Conservation (phyloP, 2,888 invertebrate genomes). For the Strigamia crassipes region DNA sequence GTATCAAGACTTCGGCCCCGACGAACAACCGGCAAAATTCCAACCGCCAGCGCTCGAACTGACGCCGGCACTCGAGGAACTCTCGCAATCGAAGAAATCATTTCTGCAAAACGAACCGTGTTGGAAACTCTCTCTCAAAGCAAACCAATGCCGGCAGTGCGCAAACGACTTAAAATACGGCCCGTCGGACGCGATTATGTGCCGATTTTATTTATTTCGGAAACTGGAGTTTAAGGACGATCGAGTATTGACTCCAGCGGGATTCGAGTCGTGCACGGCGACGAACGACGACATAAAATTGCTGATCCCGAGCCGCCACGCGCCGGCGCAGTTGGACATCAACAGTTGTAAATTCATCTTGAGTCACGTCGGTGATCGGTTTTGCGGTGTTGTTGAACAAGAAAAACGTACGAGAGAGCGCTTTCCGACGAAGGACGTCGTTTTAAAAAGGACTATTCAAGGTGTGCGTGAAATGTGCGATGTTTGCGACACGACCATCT, state of each 20-base stretch:
- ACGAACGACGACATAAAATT: conserved; percentile 74
- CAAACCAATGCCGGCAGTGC: conserved; percentile 92
- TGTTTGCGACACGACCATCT: conserved; percentile 94
- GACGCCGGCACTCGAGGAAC: background rate
- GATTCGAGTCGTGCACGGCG: conserved; percentile 82
- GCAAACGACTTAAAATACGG: conserved; percentile 81
- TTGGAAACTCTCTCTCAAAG: conserved; percentile 82
- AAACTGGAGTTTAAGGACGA: conserved; percentile 83
- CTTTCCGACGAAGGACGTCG: conserved; percentile 68
- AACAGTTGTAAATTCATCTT: conserved; percentile 87
- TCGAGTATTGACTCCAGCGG: conserved; percentile 84
- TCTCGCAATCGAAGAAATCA: conserved; percentile 74
- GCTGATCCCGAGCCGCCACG: conserved; percentile 79
- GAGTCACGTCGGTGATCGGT: conserved; percentile 84
- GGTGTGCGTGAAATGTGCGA: conserved; percentile 97
- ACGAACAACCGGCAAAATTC: background rate
- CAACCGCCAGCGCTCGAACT: background rate
- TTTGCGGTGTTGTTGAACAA: conserved; percentile 89
- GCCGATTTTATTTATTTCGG: conserved; percentile 93
- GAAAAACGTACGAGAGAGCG: conserved; percentile 63
- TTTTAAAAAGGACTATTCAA: conserved; percentile 94
- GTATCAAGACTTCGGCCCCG: background rate
- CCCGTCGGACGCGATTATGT: conserved; percentile 82
- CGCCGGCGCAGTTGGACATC: conserved; percentile 74
- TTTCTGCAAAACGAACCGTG: conserved; percentile 88